Percentiles rank a stretch among this genome's conserved stretches.
These are phyloP conservation scores for Coronaproctus castanopsis DNA, from an alignment of 2,888 invertebrate genomes.

Conservation along the genomic window DNA sequence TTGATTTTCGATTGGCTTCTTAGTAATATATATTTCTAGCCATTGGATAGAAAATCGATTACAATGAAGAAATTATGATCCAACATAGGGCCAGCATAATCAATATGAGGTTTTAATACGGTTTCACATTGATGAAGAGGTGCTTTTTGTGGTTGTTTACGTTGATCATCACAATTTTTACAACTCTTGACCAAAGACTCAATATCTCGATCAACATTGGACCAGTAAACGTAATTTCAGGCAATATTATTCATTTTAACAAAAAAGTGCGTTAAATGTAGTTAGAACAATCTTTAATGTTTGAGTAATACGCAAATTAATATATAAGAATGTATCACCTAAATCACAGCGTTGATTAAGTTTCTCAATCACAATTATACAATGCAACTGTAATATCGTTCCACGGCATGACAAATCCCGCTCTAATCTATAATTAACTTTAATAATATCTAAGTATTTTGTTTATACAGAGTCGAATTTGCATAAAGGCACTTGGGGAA, in stretches of 20 bases:
- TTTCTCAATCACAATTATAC: no score
- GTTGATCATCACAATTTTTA: conserved; percentile 17
- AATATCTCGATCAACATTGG: conserved; percentile 19
- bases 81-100: conserved; percentile 1
- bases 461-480: no score
- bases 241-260: conserved; percentile 21
- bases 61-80: background rate
- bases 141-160: conserved; percentile 18
- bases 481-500: no score
- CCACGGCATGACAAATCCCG: no score
- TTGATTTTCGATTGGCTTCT: background rate
- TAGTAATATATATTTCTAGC: conserved; percentile 1
- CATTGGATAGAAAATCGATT: background rate
- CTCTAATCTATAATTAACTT: no score
- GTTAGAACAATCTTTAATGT: no score
- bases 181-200: conserved; percentile 19
- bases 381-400: no score
- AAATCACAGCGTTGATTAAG: no score
- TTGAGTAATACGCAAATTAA: no score
- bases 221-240: conserved; percentile 21
- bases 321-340: no score
- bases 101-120: conserved; percentile 16
- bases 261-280: conserved; percentile 20
- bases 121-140: conserved; percentile 19
- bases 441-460: no score